Conservation (phyloP, 2,113 vertebrate species). For the Catharus minimus region DNA sequence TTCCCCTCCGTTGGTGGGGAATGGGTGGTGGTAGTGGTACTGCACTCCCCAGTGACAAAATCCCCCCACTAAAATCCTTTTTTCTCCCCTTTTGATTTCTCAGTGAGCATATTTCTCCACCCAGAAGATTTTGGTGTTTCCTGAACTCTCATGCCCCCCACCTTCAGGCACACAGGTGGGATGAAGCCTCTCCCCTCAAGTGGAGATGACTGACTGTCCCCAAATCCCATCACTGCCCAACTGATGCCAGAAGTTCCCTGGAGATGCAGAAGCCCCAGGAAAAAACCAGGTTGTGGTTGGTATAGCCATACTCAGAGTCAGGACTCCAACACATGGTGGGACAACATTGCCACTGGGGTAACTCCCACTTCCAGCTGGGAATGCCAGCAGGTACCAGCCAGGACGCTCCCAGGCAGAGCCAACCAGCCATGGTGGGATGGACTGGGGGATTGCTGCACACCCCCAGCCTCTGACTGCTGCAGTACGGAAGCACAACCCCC, state of each 20-base stretch:
- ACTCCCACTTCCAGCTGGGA: not conserved
- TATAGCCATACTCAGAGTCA: not conserved
- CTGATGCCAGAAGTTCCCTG: accelerated
- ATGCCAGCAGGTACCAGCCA: not conserved
- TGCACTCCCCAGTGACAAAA: not conserved
- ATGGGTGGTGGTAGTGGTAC: accelerated
- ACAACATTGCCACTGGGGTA: not conserved
- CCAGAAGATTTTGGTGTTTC: not conserved
- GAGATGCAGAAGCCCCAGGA: not conserved
- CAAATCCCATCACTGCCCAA: accelerated
- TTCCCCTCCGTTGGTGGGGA: not conserved
- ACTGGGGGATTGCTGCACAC: not conserved
- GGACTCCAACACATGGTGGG: not conserved
- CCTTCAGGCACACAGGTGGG: accelerated
- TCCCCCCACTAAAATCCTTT: not conserved
- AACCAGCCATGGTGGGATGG: not conserved
- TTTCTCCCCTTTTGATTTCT: not conserved
- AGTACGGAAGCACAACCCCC: not conserved
- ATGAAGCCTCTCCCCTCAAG: accelerated
- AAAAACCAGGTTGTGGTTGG: not conserved
- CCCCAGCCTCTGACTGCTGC: not conserved
- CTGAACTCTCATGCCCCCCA: accelerated
- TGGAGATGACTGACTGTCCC: not conserved
- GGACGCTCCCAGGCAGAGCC: not conserved
- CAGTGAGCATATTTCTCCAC: not conserved